Percentiles rank a stretch among this genome's conserved stretches.
Conservation (phyloP, 2,797 vertebrate species). For the Chrysolophus pictus region DNA sequence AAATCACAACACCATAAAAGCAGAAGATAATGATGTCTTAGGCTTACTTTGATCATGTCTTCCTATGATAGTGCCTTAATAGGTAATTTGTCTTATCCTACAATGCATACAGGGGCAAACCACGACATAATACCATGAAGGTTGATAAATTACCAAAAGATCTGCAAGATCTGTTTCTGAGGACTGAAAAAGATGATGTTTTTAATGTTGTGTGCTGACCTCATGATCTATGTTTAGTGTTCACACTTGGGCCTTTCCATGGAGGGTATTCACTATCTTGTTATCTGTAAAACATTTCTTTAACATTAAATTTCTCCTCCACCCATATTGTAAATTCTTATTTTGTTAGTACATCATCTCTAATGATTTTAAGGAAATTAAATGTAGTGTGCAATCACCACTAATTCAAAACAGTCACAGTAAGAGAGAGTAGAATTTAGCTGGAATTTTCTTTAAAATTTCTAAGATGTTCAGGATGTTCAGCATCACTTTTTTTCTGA, state of each 20-base stretch:
- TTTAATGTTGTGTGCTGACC: background rate
- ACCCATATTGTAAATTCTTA: background rate
- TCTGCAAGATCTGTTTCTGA: background rate
- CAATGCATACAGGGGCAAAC: constrained; percentile 16
- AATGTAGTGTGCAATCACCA: background rate
- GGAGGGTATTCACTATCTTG: background rate
- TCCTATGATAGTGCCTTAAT: constrained; percentile 10
- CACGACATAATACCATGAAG: background rate
- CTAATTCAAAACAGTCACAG: background rate
- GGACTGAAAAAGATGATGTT: constrained; percentile 17
- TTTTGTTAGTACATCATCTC: background rate
- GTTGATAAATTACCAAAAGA: constrained; percentile 36
- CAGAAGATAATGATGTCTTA: background rate
- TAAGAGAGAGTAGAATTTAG: background rate
- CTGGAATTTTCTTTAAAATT: constrained; percentile 31
- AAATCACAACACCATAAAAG: constrained; percentile 6
- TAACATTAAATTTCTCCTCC: background rate
- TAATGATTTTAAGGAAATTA: constrained; percentile 27
- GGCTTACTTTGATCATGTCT: constrained; percentile 2
- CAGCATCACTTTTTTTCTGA: background rate
- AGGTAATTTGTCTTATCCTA: constrained; percentile 19
- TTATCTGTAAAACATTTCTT: background rate
- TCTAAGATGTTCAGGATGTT: background rate
- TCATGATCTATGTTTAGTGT: background rate
- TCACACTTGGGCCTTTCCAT: background rate